Evolutionary conservation across 2,113 vertebrate genomes (phyloP), one percentile per base, ranked within the genome.

Genomic region (Callospermophilus lateralis): DNA sequence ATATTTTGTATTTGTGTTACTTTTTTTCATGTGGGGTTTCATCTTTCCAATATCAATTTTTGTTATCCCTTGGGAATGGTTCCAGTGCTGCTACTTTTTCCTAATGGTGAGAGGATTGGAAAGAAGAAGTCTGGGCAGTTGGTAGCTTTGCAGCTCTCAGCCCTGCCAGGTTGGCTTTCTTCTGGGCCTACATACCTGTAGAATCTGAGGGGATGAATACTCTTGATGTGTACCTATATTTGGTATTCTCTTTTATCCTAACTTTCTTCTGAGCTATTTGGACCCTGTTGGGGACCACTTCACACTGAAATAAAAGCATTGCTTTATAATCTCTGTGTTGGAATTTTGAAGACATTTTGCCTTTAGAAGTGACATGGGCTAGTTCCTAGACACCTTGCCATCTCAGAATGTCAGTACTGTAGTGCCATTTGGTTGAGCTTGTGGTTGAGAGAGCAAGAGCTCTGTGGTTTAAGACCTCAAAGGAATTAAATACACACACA

Each of bases 361-460:
- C 20, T 39, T 70, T 83, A 93, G 72, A 72, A 80, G 39, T 73
- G 53, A 58, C 32, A 9, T 45, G 79, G 39, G 1, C 65, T 79
- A 32, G 39, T 94, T 96, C 86, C 67, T 74, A 85, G 73, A 95
- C 94, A 93, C 79, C 42, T 42, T 86, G 45, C 30, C 51, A 93
- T 83, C 78, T 97, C 37, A 70, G 74, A 78, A 53, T 73, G n/a
- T 78, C 77, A 45, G 53, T 61, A 72, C 74, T 88, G 26, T 81
- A 34, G 16, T 80, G 70, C 55, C 48, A 37, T 81, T 76, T 92
- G 83, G 45, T 32, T 70, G 78, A 93, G 26, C 1, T 42, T 51
- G 30, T 78, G 37, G 58, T 90, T 89, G 78, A 78, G 26, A n/a
- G 67, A 94, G 53, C 39, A 55, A 51, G 74, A 84, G 26, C 19